These are phyloP conservation scores for Saccostrea glomerata DNA, from an alignment of 1,140 invertebrate genomes.

Conservation along the genomic window DNA sequence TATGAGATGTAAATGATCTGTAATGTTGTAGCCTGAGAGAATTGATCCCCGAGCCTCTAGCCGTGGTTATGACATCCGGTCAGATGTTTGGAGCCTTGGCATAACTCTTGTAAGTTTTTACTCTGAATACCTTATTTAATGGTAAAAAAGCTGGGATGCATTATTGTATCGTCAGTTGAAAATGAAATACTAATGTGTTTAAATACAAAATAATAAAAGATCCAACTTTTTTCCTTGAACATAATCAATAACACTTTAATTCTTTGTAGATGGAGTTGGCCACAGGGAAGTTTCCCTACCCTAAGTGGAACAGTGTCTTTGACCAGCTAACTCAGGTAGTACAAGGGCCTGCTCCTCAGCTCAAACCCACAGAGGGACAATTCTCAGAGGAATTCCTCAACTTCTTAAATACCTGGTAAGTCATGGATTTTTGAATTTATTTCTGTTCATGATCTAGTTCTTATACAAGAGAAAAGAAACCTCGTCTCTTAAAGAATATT, in stretches of 20 bases:
- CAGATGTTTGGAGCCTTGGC: slow-evolving; percentile 97
- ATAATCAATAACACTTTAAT: not conserved
- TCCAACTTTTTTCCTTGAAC: too few relatives aligned
- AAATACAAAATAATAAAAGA: not conserved
- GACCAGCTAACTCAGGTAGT: slow-evolving; percentile 98
- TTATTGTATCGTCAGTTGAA: not conserved
- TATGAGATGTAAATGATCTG: not conserved
- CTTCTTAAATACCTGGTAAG: slow-evolving; percentile 96
- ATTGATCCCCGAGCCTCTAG: slow-evolving; percentile 91
- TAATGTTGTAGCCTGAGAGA: slow-evolving; percentile 88
- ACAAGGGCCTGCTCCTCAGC: slow-evolving; percentile 92
- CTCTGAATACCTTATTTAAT: not conserved
- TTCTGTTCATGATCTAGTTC: not conserved
- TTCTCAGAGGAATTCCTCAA: slow-evolving; percentile 94
- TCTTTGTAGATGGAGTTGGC: slow-evolving; percentile 90
- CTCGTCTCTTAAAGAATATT: not conserved
- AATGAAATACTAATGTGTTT: not conserved
- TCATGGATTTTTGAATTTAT: slow-evolving; percentile 44
- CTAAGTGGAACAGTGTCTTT: slow-evolving; percentile 94
- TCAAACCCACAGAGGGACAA: slow-evolving; percentile 86
- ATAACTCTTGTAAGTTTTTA: slow-evolving; percentile 86
- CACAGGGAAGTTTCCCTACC: slow-evolving; percentile 96
- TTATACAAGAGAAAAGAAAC: not conserved
- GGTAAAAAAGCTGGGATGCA: not conserved
- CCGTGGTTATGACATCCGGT: slow-evolving; percentile 94